These are phyloP conservation scores for Tapera naevia DNA, from an alignment of 2,797 vertebrate species.

Conservation along the genomic window DNA sequence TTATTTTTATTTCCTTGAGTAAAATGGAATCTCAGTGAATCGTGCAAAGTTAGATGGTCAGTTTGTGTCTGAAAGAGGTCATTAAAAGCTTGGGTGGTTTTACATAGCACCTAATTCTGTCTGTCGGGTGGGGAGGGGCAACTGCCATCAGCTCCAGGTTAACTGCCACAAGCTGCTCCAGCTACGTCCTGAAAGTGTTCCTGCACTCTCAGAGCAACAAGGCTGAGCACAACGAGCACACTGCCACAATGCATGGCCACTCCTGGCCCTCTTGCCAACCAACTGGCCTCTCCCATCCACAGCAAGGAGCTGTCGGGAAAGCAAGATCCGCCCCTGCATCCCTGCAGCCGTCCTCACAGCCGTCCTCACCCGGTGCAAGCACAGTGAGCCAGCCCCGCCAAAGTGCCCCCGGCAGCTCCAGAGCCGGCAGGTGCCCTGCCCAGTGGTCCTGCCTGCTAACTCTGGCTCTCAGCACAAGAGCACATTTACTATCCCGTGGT, in stretches of 20 bases:
- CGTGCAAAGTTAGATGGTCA: conserved; percentile 11
- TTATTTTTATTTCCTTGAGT: conserved; percentile 53
- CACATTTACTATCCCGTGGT: neutral
- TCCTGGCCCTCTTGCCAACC: neutral
- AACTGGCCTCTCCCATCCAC: neutral
- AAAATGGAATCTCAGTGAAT: conserved; percentile 22
- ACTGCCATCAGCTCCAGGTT: neutral
- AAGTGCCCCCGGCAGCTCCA: neutral
- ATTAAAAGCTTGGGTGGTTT: conserved; percentile 22
- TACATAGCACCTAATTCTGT: neutral
- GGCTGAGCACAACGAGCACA: neutral
- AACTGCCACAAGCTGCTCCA: neutral
- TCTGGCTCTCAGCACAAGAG: neutral
- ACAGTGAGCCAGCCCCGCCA: fast-evolving
- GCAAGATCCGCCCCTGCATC: neutral
- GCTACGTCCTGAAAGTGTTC: neutral
- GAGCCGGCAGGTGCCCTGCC: too few relatives aligned
- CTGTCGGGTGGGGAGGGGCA: neutral
- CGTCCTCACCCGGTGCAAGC: fast-evolving
- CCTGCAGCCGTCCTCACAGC: neutral
- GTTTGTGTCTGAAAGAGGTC: conserved; percentile 17
- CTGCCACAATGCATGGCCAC: fast-evolving
- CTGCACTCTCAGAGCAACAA: neutral
- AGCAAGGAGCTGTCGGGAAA: neutral
- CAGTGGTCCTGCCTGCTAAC: fast-evolving